Base-by-base conservation (phyloP, 1,140 invertebrate species). In the Latrodectus geometricus region DNA sequence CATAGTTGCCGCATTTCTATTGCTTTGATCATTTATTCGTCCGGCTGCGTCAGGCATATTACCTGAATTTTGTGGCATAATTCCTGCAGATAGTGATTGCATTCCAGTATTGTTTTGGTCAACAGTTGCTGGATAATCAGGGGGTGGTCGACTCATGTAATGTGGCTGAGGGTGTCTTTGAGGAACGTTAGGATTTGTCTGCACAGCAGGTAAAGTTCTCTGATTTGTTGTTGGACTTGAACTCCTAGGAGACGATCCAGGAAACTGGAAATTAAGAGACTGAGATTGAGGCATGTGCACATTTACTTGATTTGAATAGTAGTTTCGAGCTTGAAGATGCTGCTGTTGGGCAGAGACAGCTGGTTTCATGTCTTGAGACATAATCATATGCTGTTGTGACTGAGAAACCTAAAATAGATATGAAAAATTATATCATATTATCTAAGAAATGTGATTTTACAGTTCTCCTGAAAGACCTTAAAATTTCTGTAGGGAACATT, bases 51-150 rank as follows among this genome's bases (percentile, higher is more conserved):
- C 73, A 21, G 81, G 20, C n/a, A 81, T 49, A 73, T 73, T 81
- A 73, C 20, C 17, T 56, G 80, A 54, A 61, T 76, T 74, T 76
- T 54, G 48, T 14, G 82, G 69, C 14, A 75, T 9, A 35, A 81
- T 8, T 50, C 69, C 50, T n/a, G 72, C 21, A 56, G 75, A 61
- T 35, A 76, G 23, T 17, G 52, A 12, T 68, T 21, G 17, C 17
- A 50, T 35, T 9, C 70, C 35, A 50, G 52, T 49, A 23, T 11
- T 83, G 9, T 48, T 83, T 23, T 54, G 48, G 17, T 85, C 82
- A 9, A 85, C 17, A n/a, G 82, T 20, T 20, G 82, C 72, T 69
- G 65, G 82, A 50, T 85, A 85, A 66, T 85, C 82, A 52, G 82
- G 82, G 52, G 82, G 82, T 35, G 82, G 82, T 85, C 73, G 68